Evolutionary conservation across 2,888 invertebrate species (phyloP), one percentile per base, ranked within the genome.

Genomic region (Perizoma flavofasciatum): DNA sequence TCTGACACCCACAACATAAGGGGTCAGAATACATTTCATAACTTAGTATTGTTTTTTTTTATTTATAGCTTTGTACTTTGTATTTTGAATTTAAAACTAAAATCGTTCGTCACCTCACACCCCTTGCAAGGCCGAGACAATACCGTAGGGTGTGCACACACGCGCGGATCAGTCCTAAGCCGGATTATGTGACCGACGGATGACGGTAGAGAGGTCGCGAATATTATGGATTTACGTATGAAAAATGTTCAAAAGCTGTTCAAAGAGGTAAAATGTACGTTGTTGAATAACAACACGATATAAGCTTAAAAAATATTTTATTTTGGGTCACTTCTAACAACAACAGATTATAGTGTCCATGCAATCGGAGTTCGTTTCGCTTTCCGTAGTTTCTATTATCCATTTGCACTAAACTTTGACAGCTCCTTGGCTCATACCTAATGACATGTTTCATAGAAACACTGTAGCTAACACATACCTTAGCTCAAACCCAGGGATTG

Each of bases 131-230:
- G 67, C 66, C 66, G 65, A 73, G 73, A 77, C 72, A 74, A 73
- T 75, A 76, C 71, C 71, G 68, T 71, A 71, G 75, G 69, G 64
- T 74, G 73, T 73, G 68, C 73, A 75, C 70, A 71, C 70, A 75
- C 70, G 74, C 71, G 69, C 68, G 85, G 86, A 89, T 88, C 81
- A 87, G 81, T 75, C 81, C 79, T 88, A 86, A 90, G 88, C 88
- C 87, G 88, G 89, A 90, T 90, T 89, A 90, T 78, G 79, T 79
- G 84, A 81, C 88, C 86, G 83, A 70, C 82, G 82, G 83, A 89
- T 89, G 81, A 73, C 74, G 71, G 65, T 72, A 68, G 79, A 68
- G 79, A 82, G 85, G 83, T 85, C 81, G 83, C 70, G 75, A 77
- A 83, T 87, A 84, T 85, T 85, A 82, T 75, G 78, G 83, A 82